A percentile compares a stretch with the other conserved stretches of the same genome.
These are phyloP conservation scores for Scomber scombrus DNA, from an alignment of 2,113 vertebrate genomes.

Conservation along the genomic window DNA sequence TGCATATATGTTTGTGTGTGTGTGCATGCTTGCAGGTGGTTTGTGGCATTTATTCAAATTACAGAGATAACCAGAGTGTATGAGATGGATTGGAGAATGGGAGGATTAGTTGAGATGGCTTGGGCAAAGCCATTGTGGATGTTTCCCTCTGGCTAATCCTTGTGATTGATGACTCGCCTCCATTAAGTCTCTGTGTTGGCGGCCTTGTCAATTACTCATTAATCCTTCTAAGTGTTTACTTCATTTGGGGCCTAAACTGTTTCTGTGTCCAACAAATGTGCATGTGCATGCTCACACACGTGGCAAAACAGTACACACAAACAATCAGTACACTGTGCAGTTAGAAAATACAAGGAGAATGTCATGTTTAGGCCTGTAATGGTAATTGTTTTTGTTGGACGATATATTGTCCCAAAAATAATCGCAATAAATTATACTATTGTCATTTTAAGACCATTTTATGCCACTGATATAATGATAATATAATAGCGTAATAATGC, in stretches of 20 bases:
- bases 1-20: background rate
- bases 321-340: background rate
- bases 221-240: constrained; percentile 73
- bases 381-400: too few relatives aligned
- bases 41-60: constrained; percentile 41
- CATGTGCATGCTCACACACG: constrained; percentile 9
- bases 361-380: too few relatives aligned
- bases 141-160: constrained; percentile 68
- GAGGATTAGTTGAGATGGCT: constrained; percentile 55
- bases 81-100: constrained; percentile 41
- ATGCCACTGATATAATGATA: too few relatives aligned
- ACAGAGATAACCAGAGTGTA: background rate
- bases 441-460: too few relatives aligned
- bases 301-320: background rate
- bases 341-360: background rate
- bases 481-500: too few relatives aligned
- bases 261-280: constrained; percentile 22
- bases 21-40: constrained; percentile 26
- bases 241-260: constrained; percentile 40
- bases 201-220: constrained; percentile 70
- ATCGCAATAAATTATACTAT: too few relatives aligned
- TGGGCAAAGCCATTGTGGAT: constrained; percentile 49
- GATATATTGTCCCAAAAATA: too few relatives aligned
- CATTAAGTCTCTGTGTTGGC: constrained; percentile 68
- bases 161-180: constrained; percentile 74